These are phyloP conservation scores for Sebastes vulpes DNA, from an alignment of 2,797 vertebrate genomes.

Conservation along the genomic window DNA sequence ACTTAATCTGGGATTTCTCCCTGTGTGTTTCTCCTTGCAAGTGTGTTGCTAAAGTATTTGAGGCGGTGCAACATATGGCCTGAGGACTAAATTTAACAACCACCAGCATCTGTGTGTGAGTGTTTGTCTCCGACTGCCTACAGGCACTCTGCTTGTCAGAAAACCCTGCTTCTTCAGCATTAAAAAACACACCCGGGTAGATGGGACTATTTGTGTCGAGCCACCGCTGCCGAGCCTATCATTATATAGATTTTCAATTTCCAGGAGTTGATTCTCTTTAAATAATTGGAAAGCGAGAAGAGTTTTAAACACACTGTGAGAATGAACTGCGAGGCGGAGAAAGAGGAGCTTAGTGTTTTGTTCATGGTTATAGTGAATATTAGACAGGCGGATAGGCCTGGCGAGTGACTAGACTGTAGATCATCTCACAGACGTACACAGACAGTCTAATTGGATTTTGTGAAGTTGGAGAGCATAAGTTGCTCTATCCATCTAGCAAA, in stretches of 20 bases:
- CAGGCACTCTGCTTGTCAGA: conserved; percentile 18
- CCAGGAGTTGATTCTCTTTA: conserved; percentile 45
- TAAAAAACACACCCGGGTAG: conserved; percentile 31
- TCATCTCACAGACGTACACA: conserved; percentile 47
- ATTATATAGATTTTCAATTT: conserved; percentile 70
- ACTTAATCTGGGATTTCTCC: neutral
- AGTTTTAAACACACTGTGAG: conserved; percentile 27
- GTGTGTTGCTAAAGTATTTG: conserved; percentile 31
- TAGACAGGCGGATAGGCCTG: conserved; percentile 24
- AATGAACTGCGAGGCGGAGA: neutral
- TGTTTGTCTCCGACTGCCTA: conserved; percentile 13
- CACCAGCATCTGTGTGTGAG: neutral
- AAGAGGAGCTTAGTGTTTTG: conserved; percentile 14
- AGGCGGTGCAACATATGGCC: conserved; percentile 31
- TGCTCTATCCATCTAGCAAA: conserved; percentile 50
- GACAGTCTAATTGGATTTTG: conserved; percentile 61
- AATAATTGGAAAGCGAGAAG: conserved; percentile 41
- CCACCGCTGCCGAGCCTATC: conserved; percentile 33
- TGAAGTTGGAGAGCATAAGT: conserved; percentile 34
- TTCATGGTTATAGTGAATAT: conserved; percentile 19
- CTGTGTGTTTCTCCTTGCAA: neutral
- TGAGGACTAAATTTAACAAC: conserved; percentile 30
- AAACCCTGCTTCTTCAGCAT: conserved; percentile 26
- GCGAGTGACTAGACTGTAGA: conserved; percentile 39
- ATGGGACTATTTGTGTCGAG: conserved; percentile 34